phyloP scores from a whole-genome alignment of 2,113 vertebrate species.

The Hylia prasina region DNA sequence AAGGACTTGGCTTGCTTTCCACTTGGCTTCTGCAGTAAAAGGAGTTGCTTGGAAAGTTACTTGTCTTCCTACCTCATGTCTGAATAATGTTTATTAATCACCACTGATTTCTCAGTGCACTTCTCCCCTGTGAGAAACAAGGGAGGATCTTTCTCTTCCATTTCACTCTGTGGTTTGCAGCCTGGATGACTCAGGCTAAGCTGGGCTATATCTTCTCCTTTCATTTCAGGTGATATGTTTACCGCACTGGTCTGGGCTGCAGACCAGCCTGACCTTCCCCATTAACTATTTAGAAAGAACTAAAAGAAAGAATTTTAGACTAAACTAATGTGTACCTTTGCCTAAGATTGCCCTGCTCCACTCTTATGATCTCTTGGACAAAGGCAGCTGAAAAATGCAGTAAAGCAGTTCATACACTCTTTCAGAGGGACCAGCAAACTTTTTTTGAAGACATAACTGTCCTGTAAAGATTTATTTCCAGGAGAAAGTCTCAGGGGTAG shows the following conservation, averaged over 20 bases:
- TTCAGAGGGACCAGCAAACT: background rate
- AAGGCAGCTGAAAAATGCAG: background rate
- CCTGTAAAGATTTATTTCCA: background rate
- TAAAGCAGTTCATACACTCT: background rate
- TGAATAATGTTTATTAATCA: conserved; percentile 45
- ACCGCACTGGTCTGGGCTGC: background rate
- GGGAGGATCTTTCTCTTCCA: background rate
- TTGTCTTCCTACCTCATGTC: conserved; percentile 26
- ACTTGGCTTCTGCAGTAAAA: conserved; percentile 31
- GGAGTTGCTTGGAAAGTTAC: conserved; percentile 48
- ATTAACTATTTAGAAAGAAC: background rate
- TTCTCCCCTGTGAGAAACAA: background rate
- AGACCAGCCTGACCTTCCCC: background rate
- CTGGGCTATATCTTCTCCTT: background rate
- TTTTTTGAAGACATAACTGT: background rate
- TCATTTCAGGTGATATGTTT: background rate
- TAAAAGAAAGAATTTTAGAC: background rate
- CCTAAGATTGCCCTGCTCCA: background rate
- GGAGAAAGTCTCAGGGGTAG: background rate
- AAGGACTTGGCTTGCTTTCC: background rate
- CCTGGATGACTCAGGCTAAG: background rate
- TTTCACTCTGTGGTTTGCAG: background rate
- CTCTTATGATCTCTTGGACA: background rate
- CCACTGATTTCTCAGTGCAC: background rate
- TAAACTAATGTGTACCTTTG: background rate